phyloP scores from a whole-genome alignment of 2,888 invertebrate species.

The Erebia aethiops region DNA sequence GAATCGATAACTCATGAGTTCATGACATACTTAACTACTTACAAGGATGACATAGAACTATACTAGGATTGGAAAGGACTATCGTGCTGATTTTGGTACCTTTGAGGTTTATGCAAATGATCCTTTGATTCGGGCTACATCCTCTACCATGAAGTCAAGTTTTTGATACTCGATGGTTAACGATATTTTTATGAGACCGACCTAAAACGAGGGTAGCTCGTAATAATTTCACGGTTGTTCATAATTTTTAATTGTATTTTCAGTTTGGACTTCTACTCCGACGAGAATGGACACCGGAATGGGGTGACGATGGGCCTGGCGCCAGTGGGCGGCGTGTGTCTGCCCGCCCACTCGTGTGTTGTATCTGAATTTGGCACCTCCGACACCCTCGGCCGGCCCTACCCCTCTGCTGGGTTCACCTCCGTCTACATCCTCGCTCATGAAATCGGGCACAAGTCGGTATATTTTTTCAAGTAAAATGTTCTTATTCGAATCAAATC shows the following conservation, averaged over 20 bases:
- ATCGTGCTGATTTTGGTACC: too few relatives aligned
- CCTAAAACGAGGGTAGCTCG: background rate
- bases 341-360: slow-evolving; percentile 88
- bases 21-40: too few relatives aligned
- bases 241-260: slow-evolving; percentile 40
- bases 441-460: slow-evolving; percentile 93
- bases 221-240: background rate
- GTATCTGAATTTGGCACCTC: slow-evolving; percentile 90
- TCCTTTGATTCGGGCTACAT: background rate
- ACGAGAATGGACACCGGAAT: slow-evolving; percentile 87
- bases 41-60: too few relatives aligned
- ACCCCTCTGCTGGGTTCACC: slow-evolving; percentile 92
- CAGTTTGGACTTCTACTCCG: slow-evolving; percentile 88
- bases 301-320: slow-evolving; percentile 91
- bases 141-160: background rate
- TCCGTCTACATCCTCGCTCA: slow-evolving; percentile 92
- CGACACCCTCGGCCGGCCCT: slow-evolving; percentile 88
- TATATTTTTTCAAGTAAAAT: slow-evolving; percentile 38
- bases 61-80: too few relatives aligned
- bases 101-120: too few relatives aligned
- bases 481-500: background rate
- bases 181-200: background rate
- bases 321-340: slow-evolving; percentile 90
- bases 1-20: too few relatives aligned
- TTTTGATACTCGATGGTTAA: background rate